A percentile compares a stretch with the other conserved stretches of the same genome.
These are phyloP conservation scores for Euzetes globulus DNA, from an alignment of 2,888 invertebrate species.

Conservation along the genomic window DNA sequence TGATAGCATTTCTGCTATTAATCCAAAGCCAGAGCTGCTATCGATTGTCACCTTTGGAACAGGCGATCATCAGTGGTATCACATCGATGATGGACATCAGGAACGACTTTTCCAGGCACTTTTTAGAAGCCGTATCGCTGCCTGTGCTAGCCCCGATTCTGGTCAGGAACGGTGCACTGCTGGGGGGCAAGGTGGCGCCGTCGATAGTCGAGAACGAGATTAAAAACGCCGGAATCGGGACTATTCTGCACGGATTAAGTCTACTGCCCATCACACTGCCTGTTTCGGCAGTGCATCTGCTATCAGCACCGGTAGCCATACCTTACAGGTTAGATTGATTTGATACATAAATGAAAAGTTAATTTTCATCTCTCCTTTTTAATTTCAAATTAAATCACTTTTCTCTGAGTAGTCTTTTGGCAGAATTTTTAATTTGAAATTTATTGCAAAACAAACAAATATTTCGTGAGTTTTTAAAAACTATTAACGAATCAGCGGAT, in stretches of 20 bases:
- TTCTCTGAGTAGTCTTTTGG: no score
- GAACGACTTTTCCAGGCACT: neutral
- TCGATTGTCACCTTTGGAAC: neutral
- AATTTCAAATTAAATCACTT: no score
- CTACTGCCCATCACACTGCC: conserved; percentile 21
- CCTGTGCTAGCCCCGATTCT: conserved; percentile 25
- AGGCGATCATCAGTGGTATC: conserved; percentile 13
- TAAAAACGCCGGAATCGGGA: conserved; percentile 13
- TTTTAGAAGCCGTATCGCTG: conserved; percentile 20
- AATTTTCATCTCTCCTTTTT: no score
- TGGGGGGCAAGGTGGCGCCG: neutral
- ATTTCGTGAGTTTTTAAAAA: no score
- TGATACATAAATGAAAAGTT: neutral
- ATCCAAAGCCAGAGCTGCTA: neutral
- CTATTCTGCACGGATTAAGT: conserved; percentile 15
- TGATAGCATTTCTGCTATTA: no score
- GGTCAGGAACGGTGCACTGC: conserved; percentile 11
- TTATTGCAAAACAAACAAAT: no score
- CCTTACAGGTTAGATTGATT: conserved; percentile 1
- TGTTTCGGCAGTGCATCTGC: conserved; percentile 9
- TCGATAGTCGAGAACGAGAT: neutral
- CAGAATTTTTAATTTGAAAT: no score
- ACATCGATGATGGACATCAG: neutral
- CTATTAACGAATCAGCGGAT: no score
- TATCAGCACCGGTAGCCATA: conserved; percentile 22